These are phyloP conservation scores for Ceratina australensis DNA, from an alignment of 1,140 invertebrate species.

Conservation along the genomic window DNA sequence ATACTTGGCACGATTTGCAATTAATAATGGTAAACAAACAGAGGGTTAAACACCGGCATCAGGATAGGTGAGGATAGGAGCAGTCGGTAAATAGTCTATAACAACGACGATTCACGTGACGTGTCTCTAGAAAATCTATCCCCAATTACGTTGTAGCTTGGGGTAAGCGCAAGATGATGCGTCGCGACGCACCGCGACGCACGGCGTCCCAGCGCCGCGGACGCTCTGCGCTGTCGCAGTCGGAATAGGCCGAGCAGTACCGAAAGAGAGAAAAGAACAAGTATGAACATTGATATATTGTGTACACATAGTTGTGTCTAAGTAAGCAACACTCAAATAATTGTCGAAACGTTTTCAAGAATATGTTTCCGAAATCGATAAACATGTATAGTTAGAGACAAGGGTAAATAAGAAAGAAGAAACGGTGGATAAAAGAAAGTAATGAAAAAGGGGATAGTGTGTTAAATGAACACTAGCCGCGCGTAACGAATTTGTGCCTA, in stretches of 20 bases:
- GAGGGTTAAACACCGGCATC: too few relatives aligned
- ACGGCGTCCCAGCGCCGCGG: constrained; percentile 10
- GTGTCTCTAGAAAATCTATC: constrained; percentile 7
- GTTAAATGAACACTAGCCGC: constrained; percentile 16
- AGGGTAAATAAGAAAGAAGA: not conserved
- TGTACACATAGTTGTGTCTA: constrained; percentile 4
- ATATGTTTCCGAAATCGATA: constrained; percentile 4
- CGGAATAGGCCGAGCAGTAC: constrained; percentile 25
- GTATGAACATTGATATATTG: constrained; percentile 25
- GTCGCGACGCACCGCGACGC: not conserved
- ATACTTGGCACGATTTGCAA: not conserved
- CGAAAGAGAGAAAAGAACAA: constrained; percentile 33
- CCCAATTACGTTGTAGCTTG: constrained; percentile 6
- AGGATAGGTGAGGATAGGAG: too few relatives aligned
- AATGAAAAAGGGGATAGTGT: not conserved
- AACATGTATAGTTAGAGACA: constrained; percentile 27
- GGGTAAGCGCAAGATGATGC: not conserved
- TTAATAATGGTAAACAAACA: not conserved
- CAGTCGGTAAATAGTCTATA: not conserved
- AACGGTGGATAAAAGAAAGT: not conserved
- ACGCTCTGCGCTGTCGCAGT: constrained; percentile 44
- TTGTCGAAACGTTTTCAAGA: constrained; percentile 2
- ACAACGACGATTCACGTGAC: not conserved
- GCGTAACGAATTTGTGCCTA: constrained; percentile 38
- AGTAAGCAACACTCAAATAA: constrained; percentile 21